Evolutionary conservation across 2,797 vertebrate species (phyloP).

Genomic region (Orientallactaga sibirica): DNA sequence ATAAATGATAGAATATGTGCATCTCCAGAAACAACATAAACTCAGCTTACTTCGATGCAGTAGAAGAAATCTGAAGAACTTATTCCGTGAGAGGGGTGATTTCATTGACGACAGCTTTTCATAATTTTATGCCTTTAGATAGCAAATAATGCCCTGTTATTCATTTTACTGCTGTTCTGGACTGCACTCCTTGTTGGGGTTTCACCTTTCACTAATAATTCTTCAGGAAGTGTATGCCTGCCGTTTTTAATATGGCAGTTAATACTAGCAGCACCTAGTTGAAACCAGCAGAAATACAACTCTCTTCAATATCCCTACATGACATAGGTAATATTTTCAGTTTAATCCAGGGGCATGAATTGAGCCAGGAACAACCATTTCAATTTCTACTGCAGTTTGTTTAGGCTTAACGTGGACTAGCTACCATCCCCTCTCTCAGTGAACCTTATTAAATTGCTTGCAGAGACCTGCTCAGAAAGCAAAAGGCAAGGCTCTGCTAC

Average conservation of each 20-base stretch:
- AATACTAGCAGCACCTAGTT: conserved; percentile 65
- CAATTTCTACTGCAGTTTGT: conserved; percentile 80
- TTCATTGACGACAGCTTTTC: conserved; percentile 74
- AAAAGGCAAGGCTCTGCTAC: conserved; percentile 61
- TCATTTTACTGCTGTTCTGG: conserved; percentile 77
- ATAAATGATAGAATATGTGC: conserved; percentile 75
- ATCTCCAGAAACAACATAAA: conserved; percentile 74
- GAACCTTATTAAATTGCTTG: conserved; percentile 67
- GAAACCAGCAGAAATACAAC: conserved; percentile 76
- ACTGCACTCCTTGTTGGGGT: conserved; percentile 73
- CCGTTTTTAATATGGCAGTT: conserved; percentile 62
- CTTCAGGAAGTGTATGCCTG: conserved; percentile 73
- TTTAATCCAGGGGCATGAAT: conserved; percentile 78
- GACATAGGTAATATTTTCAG: conserved; percentile 78
- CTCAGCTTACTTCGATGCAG: conserved; percentile 70
- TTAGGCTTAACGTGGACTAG: conserved; percentile 74
- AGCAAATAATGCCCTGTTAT: conserved; percentile 77
- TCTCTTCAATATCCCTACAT: conserved; percentile 73
- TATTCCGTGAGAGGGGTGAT: conserved; percentile 70
- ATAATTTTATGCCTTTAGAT: conserved; percentile 74
- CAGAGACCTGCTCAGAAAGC: conserved; percentile 43
- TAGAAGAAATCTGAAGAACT: conserved; percentile 70
- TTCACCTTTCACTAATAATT: conserved; percentile 81
- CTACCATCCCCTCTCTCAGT: conserved; percentile 44
- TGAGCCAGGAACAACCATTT: conserved; percentile 81